Evolutionary conservation across 2,888 invertebrate species (phyloP).

Genomic region (Drosophila neotestacea): DNA sequence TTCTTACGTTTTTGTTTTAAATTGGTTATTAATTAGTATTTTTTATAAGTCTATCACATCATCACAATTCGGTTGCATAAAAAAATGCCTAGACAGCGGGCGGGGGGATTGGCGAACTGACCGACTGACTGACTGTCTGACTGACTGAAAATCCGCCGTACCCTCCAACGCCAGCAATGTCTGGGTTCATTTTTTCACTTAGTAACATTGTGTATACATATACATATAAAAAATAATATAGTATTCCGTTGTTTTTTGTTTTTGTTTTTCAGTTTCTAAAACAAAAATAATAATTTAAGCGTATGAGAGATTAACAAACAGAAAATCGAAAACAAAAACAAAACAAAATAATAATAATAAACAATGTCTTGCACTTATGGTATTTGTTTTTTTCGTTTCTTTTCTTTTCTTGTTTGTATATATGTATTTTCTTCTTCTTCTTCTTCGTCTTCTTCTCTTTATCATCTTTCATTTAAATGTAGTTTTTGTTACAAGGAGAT

Average conservation of each 20-base stretch:
- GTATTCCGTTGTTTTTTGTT: conserved; percentile 34
- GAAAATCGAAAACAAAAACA: conserved; percentile 23
- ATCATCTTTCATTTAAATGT: conserved; percentile 39
- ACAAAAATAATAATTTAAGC: conserved; percentile 34
- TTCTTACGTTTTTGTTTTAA: conserved; percentile 39
- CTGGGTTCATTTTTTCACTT: conserved; percentile 53
- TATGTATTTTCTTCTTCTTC: conserved; percentile 36
- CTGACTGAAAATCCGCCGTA: conserved; percentile 2
- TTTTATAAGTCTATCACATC: conserved; percentile 84
- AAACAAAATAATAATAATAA: conserved; percentile 28
- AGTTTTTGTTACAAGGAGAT: conserved; percentile 64
- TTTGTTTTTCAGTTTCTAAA: conserved; percentile 39
- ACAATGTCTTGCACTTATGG: conserved; percentile 50
- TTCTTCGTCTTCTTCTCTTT: neutral
- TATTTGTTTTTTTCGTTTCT: conserved; percentile 9
- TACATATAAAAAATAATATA: conserved; percentile 68
- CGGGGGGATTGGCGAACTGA: neutral
- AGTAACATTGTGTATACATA: conserved; percentile 76
- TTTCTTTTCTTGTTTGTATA: conserved; percentile 20
- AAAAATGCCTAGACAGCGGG: conserved; percentile 54
- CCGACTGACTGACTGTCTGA: neutral
- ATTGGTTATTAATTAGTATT: conserved; percentile 74
- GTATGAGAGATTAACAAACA: conserved; percentile 47
- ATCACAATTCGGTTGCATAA: conserved; percentile 83
- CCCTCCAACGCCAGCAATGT: conserved; percentile 29